phyloP scores from a whole-genome alignment of 2,888 invertebrate genomes.

The Hedychridium roseum region DNA sequence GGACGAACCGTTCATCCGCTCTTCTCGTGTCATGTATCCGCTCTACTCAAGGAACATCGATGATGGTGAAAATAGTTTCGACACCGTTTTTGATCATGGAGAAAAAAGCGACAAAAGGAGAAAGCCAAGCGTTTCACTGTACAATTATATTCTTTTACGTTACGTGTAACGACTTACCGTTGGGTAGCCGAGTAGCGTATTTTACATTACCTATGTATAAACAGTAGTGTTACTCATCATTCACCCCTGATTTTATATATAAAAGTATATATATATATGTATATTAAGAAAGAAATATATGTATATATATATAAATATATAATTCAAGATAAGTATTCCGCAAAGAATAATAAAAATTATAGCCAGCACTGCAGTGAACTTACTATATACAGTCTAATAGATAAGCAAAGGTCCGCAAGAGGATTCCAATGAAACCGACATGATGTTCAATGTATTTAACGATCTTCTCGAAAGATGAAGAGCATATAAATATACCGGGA shows the following conservation, averaged over 20 bases:
- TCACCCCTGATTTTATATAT: constrained; percentile 40
- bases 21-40: too few relatives aligned
- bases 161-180: constrained; percentile 41
- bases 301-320: constrained; percentile 32
- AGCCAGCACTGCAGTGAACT: constrained; percentile 45
- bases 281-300: neutral
- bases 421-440: constrained; percentile 44
- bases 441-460: constrained; percentile 51
- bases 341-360: constrained; percentile 39
- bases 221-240: constrained; percentile 32
- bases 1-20: too few relatives aligned
- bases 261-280: constrained; percentile 1
- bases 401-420: constrained; percentile 33
- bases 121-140: constrained; percentile 46
- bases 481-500: constrained; percentile 46
- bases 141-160: constrained; percentile 55
- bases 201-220: constrained; percentile 37
- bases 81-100: constrained; percentile 1
- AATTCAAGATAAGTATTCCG: constrained; percentile 44
- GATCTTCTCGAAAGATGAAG: constrained; percentile 42
- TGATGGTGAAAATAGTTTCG: neutral
- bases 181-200: constrained; percentile 38
- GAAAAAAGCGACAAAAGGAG: constrained; percentile 9
- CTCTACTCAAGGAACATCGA: constrained; percentile 17
- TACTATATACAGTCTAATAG: constrained; percentile 42